Evolutionary conservation across 2,888 invertebrate genomes (phyloP).

Genomic region (Ichneumon xanthorius): DNA sequence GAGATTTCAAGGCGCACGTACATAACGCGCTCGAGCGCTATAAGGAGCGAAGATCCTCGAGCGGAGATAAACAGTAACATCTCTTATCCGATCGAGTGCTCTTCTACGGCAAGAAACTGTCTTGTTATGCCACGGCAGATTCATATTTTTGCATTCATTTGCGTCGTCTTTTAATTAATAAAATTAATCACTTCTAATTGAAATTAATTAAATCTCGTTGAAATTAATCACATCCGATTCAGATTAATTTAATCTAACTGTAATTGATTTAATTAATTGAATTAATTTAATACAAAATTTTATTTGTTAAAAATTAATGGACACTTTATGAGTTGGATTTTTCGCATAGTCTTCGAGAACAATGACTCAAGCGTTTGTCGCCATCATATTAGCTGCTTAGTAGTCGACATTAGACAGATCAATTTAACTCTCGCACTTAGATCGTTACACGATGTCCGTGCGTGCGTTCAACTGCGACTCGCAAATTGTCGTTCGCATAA

Average conservation of each 20-base stretch:
- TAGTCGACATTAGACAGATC: background rate
- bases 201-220: background rate
- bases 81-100: background rate
- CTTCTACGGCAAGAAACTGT: background rate
- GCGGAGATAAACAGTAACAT: background rate
- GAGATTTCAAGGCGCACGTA: conserved; percentile 5
- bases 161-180: background rate
- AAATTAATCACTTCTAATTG: background rate
- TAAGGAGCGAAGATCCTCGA: background rate
- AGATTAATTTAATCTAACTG: background rate
- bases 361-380: background rate
- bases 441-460: background rate
- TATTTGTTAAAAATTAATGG: background rate
- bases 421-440: background rate
- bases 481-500: background rate
- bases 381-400: background rate
- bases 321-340: background rate
- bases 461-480: background rate
- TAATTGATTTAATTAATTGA: background rate
- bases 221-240: no score
- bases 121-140: background rate
- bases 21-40: background rate
- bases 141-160: background rate
- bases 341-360: background rate
- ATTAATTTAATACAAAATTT: background rate